phyloP scores from a whole-genome alignment of 2,113 vertebrate species.

The Onychostruthus taczanowskii region DNA sequence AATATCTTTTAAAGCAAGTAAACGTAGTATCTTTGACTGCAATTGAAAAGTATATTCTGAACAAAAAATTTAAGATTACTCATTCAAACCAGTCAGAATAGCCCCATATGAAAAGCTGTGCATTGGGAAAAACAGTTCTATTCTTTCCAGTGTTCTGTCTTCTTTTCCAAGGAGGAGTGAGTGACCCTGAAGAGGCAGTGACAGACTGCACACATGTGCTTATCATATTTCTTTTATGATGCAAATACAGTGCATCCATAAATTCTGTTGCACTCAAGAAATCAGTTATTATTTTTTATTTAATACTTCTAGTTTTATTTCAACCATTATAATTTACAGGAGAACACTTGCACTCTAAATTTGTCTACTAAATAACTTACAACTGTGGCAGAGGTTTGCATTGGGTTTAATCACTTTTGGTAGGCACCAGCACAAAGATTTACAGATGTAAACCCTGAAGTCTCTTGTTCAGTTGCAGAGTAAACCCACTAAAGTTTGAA shows the following conservation, averaged over 20 bases:
- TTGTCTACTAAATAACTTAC: not conserved
- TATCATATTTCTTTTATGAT: not conserved
- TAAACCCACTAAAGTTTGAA: conserved; percentile 46
- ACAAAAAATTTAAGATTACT: not conserved
- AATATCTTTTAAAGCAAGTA: not conserved
- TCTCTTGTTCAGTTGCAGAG: not conserved
- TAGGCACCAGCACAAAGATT: not conserved
- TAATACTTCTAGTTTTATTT: not conserved
- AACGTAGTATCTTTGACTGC: not conserved
- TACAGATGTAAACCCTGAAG: not conserved
- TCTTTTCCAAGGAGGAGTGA: not conserved
- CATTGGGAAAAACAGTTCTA: not conserved
- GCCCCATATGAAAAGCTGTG: not conserved
- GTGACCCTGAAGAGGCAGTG: not conserved
- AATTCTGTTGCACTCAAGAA: not conserved
- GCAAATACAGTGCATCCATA: not conserved
- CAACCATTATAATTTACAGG: not conserved
- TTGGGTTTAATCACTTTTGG: conserved; percentile 7
- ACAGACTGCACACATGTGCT: not conserved
- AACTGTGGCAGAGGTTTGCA: not conserved
- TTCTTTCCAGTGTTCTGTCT: not conserved
- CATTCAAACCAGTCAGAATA: not conserved
- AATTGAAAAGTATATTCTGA: not conserved
- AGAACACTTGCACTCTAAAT: not conserved
- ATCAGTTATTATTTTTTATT: not conserved